phyloP scores from a whole-genome alignment of 2,888 invertebrate species.

The Thera britannica region DNA sequence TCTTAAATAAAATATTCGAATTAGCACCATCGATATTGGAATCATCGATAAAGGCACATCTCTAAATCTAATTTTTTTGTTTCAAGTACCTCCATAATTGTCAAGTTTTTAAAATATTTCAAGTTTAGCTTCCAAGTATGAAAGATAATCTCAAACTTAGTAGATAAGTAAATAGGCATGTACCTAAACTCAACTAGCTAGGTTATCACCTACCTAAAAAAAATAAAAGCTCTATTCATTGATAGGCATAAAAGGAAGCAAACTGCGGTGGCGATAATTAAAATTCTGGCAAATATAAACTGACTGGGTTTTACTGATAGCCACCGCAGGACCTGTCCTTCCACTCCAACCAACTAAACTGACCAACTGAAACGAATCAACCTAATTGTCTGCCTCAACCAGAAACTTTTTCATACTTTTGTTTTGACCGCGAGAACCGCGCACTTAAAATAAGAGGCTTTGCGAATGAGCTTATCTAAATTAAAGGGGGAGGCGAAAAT shows the following conservation, averaged over 20 bases:
- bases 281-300: too few relatives aligned
- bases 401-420: too few relatives aligned
- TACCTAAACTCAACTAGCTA: background rate
- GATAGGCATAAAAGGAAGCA: background rate
- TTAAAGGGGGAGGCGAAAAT: too few relatives aligned
- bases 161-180: background rate
- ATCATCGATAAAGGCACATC: slow-evolving; percentile 33
- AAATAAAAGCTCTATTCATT: background rate
- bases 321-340: too few relatives aligned
- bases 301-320: too few relatives aligned
- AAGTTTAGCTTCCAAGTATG: background rate
- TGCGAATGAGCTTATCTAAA: too few relatives aligned
- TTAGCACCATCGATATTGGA: slow-evolving; percentile 40
- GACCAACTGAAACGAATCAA: too few relatives aligned
- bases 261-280: too few relatives aligned
- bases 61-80: slow-evolving; percentile 13
- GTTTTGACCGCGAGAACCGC: too few relatives aligned
- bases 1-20: slow-evolving; percentile 33
- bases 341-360: too few relatives aligned
- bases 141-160: background rate
- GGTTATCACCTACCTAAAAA: background rate
- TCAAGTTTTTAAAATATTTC: slow-evolving; percentile 4
- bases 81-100: background rate
- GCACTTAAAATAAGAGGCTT: too few relatives aligned
- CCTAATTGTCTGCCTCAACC: too few relatives aligned